Evolutionary conservation across 2,888 invertebrate species (phyloP).

Genomic region (Cremastobaeus sp.): DNA sequence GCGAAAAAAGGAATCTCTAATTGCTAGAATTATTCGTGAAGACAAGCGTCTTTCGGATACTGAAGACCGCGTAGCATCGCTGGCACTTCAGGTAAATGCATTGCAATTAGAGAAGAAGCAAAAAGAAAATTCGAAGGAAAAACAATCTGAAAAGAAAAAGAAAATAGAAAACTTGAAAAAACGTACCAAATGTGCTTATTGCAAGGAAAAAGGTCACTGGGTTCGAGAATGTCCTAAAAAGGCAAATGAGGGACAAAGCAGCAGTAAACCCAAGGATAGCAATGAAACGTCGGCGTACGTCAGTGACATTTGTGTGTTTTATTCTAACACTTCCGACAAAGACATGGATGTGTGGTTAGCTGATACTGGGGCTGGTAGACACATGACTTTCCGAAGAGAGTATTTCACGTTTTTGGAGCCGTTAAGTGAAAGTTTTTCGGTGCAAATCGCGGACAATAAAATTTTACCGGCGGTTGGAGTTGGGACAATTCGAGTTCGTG

Average conservation of each 20-base stretch:
- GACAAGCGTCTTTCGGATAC: conserved; percentile 31
- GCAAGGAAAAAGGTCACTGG: conserved; percentile 24
- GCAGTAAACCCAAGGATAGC: conserved; percentile 1
- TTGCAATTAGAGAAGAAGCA: too few relatives aligned
- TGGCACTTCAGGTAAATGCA: too few relatives aligned
- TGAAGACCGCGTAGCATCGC: too few relatives aligned
- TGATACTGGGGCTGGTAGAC: conserved; percentile 1
- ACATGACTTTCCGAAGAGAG: background rate
- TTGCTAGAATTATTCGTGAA: conserved; percentile 17
- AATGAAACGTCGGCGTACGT: conserved; percentile 2
- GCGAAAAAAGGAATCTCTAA: conserved; percentile 19
- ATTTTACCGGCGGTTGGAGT: conserved; percentile 18
- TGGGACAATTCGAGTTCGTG: conserved; percentile 33
- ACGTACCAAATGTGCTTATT: conserved; percentile 7
- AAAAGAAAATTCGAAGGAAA: too few relatives aligned
- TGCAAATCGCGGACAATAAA: conserved; percentile 35
- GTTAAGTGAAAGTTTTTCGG: background rate
- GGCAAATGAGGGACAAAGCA: background rate
- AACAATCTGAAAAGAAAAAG: too few relatives aligned
- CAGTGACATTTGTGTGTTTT: conserved; percentile 12
- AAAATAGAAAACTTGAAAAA: too few relatives aligned
- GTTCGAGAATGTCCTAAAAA: conserved; percentile 22
- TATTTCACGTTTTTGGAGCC: conserved; percentile 1
- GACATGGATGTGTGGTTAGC: conserved; percentile 9
- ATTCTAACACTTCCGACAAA: conserved; percentile 14